Base-by-base conservation (phyloP, 2,888 invertebrate species). In the Argyresthia goedartella region DNA sequence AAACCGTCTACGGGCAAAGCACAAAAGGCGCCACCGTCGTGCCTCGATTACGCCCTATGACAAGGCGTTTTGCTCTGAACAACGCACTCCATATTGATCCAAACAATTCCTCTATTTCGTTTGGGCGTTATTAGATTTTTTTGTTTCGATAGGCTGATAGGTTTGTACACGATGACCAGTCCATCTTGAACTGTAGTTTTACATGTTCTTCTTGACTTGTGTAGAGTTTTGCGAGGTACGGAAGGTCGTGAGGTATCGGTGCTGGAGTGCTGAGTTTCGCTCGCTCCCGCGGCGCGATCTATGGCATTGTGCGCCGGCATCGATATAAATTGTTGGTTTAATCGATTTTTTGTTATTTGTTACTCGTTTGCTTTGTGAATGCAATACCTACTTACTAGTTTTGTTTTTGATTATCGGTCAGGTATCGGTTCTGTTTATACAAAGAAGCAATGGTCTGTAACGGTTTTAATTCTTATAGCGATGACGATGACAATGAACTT, bases 21-120 rank as follows among this genome's bases (percentile, higher is more conserved):
- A 80, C 85, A 86, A 86, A 25, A 81, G 82, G 74, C 79, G 82
- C 85, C 82, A 81, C 80, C 80, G 80, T 73, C 76, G 67, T 71
- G 71, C 76, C 72, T 86, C 82, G 82, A 86, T 85, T 86, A 85
- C 81, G 74, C 76, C 74, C 78, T 85, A 85, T 86, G 86, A 85
- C 86, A 80, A 79, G 76, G 86, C 86, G 78, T 71, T 84, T 84
- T 81, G 72, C 65, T 68, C 63, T 60, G 74, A 75, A 78, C 79
- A 79, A 80, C 82, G 76, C 81, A 33, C 53, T 70, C 84, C 85
- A 86, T 86, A 86, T 85, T 84, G 85, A 85, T 85, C 85, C 85
- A 79, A 80, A 78, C 77, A 73, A 75, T 74, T 80, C 69, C 54
- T 81, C 71, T 78, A 80, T 81, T 84, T 82, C 76, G 73, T 72